phyloP scores from a whole-genome alignment of 2,113 vertebrate genomes.

The Buteo buteo region DNA sequence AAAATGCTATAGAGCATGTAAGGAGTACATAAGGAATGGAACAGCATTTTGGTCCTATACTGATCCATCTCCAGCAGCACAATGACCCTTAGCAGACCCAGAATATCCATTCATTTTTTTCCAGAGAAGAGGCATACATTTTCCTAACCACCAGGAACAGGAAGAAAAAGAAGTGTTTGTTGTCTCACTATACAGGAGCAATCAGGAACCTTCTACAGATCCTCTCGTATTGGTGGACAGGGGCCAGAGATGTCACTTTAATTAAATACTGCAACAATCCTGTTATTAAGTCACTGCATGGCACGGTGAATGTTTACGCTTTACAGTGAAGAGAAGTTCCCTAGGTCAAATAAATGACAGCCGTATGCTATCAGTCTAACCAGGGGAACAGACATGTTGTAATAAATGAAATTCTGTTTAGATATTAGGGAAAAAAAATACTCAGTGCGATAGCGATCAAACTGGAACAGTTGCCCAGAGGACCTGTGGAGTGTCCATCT shows the following conservation, averaged over 20 bases:
- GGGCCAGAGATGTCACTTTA: not conserved
- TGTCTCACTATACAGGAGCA: not conserved
- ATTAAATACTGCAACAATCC: not conserved
- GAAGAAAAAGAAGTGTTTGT: not conserved
- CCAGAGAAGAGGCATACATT: not conserved
- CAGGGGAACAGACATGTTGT: not conserved
- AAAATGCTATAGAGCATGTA: not conserved
- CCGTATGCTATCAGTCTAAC: not conserved
- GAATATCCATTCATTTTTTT: not conserved
- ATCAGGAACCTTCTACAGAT: not conserved
- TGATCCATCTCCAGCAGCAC: not conserved
- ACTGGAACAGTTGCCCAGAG: not conserved
- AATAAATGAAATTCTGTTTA: not conserved
- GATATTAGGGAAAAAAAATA: not conserved
- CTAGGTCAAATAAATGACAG: not conserved
- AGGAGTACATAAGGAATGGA: not conserved
- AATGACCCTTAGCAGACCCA: not conserved
- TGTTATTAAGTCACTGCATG: not conserved
- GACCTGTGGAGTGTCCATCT: not conserved
- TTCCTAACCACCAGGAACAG: not conserved
- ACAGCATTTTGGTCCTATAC: not conserved
- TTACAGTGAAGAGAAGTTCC: not conserved
- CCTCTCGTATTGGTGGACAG: not conserved
- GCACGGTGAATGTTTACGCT: accelerated
- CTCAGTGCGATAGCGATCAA: not conserved